These are phyloP conservation scores for Drosophila anomelani DNA, from an alignment of 2,888 invertebrate genomes.

Conservation along the genomic window DNA sequence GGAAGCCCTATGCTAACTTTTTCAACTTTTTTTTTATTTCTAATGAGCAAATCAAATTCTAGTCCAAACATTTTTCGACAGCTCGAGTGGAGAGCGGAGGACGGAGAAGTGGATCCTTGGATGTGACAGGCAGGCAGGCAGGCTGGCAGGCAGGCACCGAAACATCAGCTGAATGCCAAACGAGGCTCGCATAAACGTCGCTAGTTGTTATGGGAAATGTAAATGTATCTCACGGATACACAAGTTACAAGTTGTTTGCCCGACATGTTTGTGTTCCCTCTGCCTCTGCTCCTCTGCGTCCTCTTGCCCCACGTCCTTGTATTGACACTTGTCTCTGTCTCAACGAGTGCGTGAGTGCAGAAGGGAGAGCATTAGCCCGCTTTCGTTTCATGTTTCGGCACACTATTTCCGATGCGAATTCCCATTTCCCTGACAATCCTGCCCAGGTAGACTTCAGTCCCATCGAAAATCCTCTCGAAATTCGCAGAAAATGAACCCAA, in stretches of 20 bases:
- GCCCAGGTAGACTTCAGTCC: slow-evolving; percentile 23
- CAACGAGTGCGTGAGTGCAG: slow-evolving; percentile 31
- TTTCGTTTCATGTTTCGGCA: slow-evolving; percentile 45
- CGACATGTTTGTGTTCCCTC: slow-evolving; percentile 36
- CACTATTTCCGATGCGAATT: slow-evolving; percentile 63
- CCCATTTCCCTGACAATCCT: slow-evolving; percentile 71
- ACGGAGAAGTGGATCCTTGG: slow-evolving; percentile 10
- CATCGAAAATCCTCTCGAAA: background rate
- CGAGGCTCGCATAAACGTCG: slow-evolving; percentile 46
- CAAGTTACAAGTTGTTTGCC: slow-evolving; percentile 67
- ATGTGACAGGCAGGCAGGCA: slow-evolving; percentile 17
- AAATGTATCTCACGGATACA: slow-evolving; percentile 66
- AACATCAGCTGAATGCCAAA: slow-evolving; percentile 49
- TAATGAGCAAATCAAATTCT: slow-evolving; percentile 30
- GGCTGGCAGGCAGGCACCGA: slow-evolving; percentile 6
- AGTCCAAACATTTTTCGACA: slow-evolving; percentile 21
- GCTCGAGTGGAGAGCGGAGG: slow-evolving; percentile 2
- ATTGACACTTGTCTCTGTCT: slow-evolving; percentile 34
- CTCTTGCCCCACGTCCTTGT: slow-evolving; percentile 19
- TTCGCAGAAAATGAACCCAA: slow-evolving; percentile 47
- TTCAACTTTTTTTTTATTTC: slow-evolving; percentile 8
- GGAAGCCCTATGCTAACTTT: slow-evolving; percentile 18
- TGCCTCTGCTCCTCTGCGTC: background rate
- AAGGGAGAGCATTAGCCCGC: slow-evolving; percentile 7
- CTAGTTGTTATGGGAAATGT: slow-evolving; percentile 58